phyloP scores from a whole-genome alignment of 2,888 invertebrate genomes.

The Netelia inedita region DNA sequence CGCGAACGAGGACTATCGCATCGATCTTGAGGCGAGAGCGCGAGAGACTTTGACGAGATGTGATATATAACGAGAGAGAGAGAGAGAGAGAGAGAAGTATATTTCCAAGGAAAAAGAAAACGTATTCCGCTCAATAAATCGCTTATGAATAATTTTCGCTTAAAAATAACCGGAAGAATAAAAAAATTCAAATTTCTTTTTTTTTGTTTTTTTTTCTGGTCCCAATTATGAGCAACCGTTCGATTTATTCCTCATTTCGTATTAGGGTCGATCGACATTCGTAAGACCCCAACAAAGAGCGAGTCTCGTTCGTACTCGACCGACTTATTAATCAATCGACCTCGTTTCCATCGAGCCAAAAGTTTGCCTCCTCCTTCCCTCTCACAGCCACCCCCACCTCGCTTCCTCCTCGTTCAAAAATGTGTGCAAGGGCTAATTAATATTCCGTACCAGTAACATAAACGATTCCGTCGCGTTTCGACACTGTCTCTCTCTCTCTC shows the following conservation, averaged over 20 bases:
- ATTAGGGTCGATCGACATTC: not conserved
- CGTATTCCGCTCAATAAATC: not conserved
- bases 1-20: conserved; percentile 54
- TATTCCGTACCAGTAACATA: conserved; percentile 42
- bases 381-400: no score
- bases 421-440: conserved; percentile 45
- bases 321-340: conserved; percentile 45
- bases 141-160: not conserved
- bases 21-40: conserved; percentile 44
- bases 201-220: not conserved
- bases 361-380: not conserved
- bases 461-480: conserved; percentile 12
- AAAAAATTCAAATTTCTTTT: not conserved
- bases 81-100: not conserved
- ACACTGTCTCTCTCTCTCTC: conserved; percentile 19
- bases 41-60: conserved; percentile 54
- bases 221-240: not conserved
- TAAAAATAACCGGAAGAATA: not conserved
- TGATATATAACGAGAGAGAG: not conserved
- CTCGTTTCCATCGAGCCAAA: conserved; percentile 31
- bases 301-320: conserved; percentile 3
- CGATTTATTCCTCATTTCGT: not conserved
- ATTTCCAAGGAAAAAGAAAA: not conserved
- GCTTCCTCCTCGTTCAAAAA: not conserved
- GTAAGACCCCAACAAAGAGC: not conserved